phyloP scores from a whole-genome alignment of 2,888 invertebrate species.

The Leptinotarsa haldemani region DNA sequence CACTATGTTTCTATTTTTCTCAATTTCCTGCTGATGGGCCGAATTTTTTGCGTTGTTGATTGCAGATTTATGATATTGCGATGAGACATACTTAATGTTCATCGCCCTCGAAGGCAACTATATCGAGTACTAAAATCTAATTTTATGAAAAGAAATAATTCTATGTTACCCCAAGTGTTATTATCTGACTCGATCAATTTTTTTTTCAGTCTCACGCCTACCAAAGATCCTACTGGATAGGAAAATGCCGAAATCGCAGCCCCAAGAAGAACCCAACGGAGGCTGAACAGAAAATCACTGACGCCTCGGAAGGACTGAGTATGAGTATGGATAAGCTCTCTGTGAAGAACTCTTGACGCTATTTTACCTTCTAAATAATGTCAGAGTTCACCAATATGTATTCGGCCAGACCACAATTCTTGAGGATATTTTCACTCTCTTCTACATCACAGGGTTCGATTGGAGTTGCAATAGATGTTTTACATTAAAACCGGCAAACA shows the following conservation, averaged over 20 bases:
- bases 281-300: conserved; percentile 48
- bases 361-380: conserved; percentile 62
- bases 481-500: conserved; percentile 7
- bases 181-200: neutral
- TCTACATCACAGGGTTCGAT: conserved; percentile 18
- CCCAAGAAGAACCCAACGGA: conserved; percentile 37
- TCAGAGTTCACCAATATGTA: conserved; percentile 11
- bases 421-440: neutral
- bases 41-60: too few relatives aligned
- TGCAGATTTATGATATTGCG: too few relatives aligned
- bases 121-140: too few relatives aligned
- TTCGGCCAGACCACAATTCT: neutral
- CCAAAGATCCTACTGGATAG: conserved; percentile 79
- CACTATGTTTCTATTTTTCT: too few relatives aligned
- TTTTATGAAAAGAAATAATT: too few relatives aligned
- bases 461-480: conserved; percentile 12
- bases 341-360: conserved; percentile 68
- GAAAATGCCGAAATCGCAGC: conserved; percentile 68
- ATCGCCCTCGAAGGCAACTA: too few relatives aligned
- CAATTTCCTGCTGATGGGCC: too few relatives aligned
- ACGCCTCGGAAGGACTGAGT: conserved; percentile 68
- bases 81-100: too few relatives aligned
- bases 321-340: conserved; percentile 69
- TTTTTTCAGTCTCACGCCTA: conserved; percentile 76
- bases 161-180: too few relatives aligned